These are phyloP conservation scores for Leuciscus idus DNA, from an alignment of 2,113 vertebrate species.

Conservation along the genomic window DNA sequence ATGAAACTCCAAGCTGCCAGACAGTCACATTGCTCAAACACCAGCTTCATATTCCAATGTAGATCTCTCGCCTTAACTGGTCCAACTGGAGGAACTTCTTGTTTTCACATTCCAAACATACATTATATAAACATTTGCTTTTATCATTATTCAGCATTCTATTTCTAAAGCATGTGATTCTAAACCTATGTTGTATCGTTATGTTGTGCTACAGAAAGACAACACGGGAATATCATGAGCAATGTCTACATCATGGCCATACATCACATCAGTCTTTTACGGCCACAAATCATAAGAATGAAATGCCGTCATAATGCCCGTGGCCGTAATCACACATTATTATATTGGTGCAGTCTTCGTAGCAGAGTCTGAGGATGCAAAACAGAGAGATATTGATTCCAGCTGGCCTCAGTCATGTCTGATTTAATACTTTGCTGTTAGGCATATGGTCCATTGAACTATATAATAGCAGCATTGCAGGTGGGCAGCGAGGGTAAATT, in stretches of 20 bases:
- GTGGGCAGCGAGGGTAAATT: constrained; percentile 39
- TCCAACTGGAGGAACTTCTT: background rate
- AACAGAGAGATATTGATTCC: constrained; percentile 56
- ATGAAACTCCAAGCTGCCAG: constrained; percentile 26
- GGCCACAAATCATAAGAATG: constrained; percentile 46
- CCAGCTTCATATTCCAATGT: background rate
- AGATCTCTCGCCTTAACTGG: background rate
- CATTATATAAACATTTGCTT: background rate
- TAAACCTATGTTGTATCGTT: background rate
- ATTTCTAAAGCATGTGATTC: background rate
- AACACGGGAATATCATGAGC: constrained; percentile 26
- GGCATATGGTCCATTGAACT: constrained; percentile 51
- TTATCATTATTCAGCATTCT: background rate
- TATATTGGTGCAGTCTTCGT: constrained; percentile 38
- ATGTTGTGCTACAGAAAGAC: constrained; percentile 1
- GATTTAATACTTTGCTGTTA: constrained; percentile 50
- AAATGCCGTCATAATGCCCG: constrained; percentile 51
- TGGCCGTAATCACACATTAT: constrained; percentile 49
- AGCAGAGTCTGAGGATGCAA: constrained; percentile 47
- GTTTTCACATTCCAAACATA: background rate
- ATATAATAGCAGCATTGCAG: constrained; percentile 49
- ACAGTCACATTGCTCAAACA: background rate
- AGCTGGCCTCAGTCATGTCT: constrained; percentile 47
- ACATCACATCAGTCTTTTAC: constrained; percentile 44
- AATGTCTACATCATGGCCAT: constrained; percentile 35